Base-by-base conservation (phyloP, 2,888 invertebrate species). In the Periphyllus acericola region DNA sequence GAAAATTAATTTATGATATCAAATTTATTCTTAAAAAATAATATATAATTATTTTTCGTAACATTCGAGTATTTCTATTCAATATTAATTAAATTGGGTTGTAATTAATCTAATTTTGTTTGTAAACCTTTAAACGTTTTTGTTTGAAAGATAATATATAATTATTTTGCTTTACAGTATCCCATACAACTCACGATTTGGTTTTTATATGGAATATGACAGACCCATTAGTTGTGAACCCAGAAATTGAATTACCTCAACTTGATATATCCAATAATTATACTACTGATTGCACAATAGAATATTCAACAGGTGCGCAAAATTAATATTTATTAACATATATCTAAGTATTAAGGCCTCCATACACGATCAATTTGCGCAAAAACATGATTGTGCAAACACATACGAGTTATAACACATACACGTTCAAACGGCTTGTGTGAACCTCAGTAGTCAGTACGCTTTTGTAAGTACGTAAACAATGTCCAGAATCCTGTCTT, bases 131-230 rank as follows among this genome's bases (percentile, higher is more conserved):
- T 1, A 11, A 46, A 14, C 46, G 46, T 3, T 2, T 46, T 46
- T 46, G n/a, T n/a, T n/a, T n/a, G n/a, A 60, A 60, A 19, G 14
- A 60, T 60, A 60, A 60, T 68, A 68, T 11, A 36, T 32, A 40
- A 36, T 32, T 68, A 32, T 86, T 89, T 76, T n/a, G 32, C 80
- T 89, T 89, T 89, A 40, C 92, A 96, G 96, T 97, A 90, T 96
- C 97, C 0, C 97, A 97, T 91, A 97, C 97, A 72, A 96, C 96
- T 68, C 96, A 97, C 90, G 97, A 97, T 91, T 92, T 97, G 91
- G 95, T 96, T 89, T 97, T 97, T 91, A 95, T 96, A 90, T 97
- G 97, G 97, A 96, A 97, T 92, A 93, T 95, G 91, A 96, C 96
- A 0, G 96, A 96, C 91, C 96, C 97, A 0, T 92, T 97, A 89